phyloP scores from a whole-genome alignment of 2,888 invertebrate genomes.

The Campopleginae sp. region DNA sequence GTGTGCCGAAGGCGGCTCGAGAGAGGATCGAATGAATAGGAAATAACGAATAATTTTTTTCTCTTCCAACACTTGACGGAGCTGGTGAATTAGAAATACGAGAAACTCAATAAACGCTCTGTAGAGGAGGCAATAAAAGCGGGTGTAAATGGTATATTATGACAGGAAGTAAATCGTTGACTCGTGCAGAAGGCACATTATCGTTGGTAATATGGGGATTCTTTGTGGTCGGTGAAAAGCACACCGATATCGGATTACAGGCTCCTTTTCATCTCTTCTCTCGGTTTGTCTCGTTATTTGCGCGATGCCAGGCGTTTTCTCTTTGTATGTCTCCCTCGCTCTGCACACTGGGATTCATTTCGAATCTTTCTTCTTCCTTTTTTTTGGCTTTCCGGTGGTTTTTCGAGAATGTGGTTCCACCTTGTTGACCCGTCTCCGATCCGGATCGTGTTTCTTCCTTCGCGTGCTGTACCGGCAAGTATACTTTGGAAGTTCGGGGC shows the following conservation, averaged over 20 bases:
- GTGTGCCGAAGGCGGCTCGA: too few relatives aligned
- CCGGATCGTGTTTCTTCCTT: constrained; percentile 65
- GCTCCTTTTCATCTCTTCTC: constrained; percentile 52
- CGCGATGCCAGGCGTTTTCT: constrained; percentile 21
- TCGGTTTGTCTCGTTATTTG: constrained; percentile 18
- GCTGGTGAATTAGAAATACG: constrained; percentile 32
- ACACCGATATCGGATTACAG: constrained; percentile 65
- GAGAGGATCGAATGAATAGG: neutral
- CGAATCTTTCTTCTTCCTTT: constrained; percentile 44
- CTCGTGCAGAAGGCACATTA: constrained; percentile 43
- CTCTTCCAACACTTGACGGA: neutral
- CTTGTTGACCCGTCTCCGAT: constrained; percentile 70
- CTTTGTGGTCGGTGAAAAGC: constrained; percentile 54
- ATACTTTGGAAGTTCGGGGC: constrained; percentile 51
- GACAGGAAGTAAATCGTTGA: constrained; percentile 66
- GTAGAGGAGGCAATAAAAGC: constrained; percentile 45
- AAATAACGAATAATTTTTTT: neutral
- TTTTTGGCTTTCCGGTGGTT: constrained; percentile 45
- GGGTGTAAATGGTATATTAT: constrained; percentile 46
- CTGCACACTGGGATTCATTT: constrained; percentile 47
- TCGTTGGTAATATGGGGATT: constrained; percentile 46
- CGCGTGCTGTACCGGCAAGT: too few relatives aligned
- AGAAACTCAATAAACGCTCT: constrained; percentile 58
- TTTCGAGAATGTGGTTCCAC: constrained; percentile 58
- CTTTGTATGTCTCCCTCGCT: constrained; percentile 42